phyloP scores from a whole-genome alignment of 2,113 vertebrate genomes.

The Danionella cerebrum region DNA sequence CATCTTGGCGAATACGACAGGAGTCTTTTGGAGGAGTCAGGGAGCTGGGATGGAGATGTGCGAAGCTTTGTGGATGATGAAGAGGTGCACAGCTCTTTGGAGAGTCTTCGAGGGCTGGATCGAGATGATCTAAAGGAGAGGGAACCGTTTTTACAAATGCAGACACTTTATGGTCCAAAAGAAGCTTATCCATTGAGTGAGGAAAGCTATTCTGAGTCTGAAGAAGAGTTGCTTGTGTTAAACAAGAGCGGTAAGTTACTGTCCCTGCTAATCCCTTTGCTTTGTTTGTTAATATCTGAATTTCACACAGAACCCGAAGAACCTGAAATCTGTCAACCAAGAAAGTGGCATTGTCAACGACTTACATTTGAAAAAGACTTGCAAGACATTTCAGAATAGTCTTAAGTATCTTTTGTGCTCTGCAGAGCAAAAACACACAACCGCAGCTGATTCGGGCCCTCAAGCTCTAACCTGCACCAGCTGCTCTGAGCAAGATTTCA shows the following conservation, averaged over 20 bases:
- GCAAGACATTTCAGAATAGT: too few species aligned
- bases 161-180: slow-evolving; percentile 18
- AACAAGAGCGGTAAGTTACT: slow-evolving; percentile 61
- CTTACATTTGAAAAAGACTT: too few species aligned
- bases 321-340: neutral
- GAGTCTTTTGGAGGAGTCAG: neutral
- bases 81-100: slow-evolving; percentile 21
- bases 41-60: neutral
- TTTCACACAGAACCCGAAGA: neutral
- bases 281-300: too few species aligned
- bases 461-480: slow-evolving; percentile 20
- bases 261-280: too few species aligned
- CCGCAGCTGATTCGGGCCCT: neutral
- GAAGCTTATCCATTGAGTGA: slow-evolving; percentile 40
- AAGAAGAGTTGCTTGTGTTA: slow-evolving; percentile 57
- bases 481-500: slow-evolving; percentile 50
- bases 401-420: neutral
- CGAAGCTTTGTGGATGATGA: slow-evolving; percentile 4
- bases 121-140: slow-evolving; percentile 37
- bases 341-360: neutral
- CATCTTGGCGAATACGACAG: slow-evolving; percentile 49
- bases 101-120: slow-evolving; percentile 17
- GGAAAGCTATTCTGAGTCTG: slow-evolving; percentile 43
- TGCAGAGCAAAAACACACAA: slow-evolving; percentile 6
- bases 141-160: slow-evolving; percentile 41